A percentile compares a stretch with the other conserved stretches of the same genome.
phyloP scores from a whole-genome alignment of 2,797 vertebrate species.

The Falco berigora region DNA sequence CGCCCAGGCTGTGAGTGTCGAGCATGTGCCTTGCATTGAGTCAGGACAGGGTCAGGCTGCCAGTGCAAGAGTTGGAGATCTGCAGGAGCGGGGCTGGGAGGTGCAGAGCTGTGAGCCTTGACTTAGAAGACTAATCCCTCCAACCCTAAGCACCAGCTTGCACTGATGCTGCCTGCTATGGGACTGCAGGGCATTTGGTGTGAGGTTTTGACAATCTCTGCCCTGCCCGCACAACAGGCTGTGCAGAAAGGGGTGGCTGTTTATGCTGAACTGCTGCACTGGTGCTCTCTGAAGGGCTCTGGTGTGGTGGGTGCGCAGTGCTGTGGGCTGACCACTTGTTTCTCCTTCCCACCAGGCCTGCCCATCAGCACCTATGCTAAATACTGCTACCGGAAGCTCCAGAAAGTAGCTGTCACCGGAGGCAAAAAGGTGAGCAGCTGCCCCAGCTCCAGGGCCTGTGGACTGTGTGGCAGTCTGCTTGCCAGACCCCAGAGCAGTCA shows the following conservation, averaged over 20 bases:
- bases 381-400: constrained; percentile 88
- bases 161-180: rapidly evolving
- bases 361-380: constrained; percentile 88
- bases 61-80: neutral
- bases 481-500: neutral
- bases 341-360: constrained; percentile 71
- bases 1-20: neutral
- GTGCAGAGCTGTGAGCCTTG: neutral
- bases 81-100: neutral
- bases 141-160: neutral
- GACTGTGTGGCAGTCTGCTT: neutral
- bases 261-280: neutral
- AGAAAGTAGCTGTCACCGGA: constrained; percentile 85
- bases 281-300: neutral
- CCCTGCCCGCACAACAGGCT: neutral
- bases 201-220: neutral
- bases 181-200: rapidly evolving
- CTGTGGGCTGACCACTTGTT: neutral
- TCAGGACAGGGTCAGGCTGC: neutral
- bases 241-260: neutral
- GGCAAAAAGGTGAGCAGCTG: constrained; percentile 84
- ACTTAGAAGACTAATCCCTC: neutral
- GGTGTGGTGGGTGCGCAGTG: rapidly evolving
- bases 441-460: neutral
- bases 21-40: rapidly evolving